A percentile compares a stretch with the other conserved stretches of the same genome.
These are phyloP conservation scores for Echinops telfairi DNA, from an alignment of 2,113 vertebrate species.

Conservation along the genomic window DNA sequence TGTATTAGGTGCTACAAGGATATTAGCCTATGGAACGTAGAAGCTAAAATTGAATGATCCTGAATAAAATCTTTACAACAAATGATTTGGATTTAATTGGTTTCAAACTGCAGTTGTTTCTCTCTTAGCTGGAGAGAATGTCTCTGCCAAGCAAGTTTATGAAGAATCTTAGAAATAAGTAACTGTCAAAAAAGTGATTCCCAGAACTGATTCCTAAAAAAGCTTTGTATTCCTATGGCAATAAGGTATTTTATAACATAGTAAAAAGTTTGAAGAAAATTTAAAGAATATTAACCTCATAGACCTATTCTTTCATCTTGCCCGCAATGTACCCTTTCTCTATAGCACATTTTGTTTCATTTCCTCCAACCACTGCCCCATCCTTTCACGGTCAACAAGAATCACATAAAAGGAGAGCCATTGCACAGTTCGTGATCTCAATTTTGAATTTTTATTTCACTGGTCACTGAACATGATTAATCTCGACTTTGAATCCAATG, in stretches of 20 bases:
- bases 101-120: background rate
- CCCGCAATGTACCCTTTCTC: background rate
- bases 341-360: rapidly evolving
- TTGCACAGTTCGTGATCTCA: background rate
- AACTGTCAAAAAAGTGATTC: background rate
- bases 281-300: background rate
- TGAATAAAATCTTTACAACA: background rate
- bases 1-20: too few relatives aligned
- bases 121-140: background rate
- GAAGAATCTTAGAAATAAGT: background rate
- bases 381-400: background rate
- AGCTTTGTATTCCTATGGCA: background rate
- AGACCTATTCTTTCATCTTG: background rate
- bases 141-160: background rate
- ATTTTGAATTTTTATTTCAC: background rate
- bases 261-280: background rate
- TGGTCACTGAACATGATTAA: background rate
- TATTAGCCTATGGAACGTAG: too few relatives aligned
- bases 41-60: too few relatives aligned
- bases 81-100: background rate
- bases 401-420: background rate
- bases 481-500: background rate
- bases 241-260: background rate
- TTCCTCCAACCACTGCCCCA: background rate
- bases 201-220: background rate